A percentile compares a stretch with the other conserved stretches of the same genome.
These are phyloP conservation scores for Cetoscarus ocellatus DNA, from an alignment of 2,797 vertebrate species.

Conservation along the genomic window DNA sequence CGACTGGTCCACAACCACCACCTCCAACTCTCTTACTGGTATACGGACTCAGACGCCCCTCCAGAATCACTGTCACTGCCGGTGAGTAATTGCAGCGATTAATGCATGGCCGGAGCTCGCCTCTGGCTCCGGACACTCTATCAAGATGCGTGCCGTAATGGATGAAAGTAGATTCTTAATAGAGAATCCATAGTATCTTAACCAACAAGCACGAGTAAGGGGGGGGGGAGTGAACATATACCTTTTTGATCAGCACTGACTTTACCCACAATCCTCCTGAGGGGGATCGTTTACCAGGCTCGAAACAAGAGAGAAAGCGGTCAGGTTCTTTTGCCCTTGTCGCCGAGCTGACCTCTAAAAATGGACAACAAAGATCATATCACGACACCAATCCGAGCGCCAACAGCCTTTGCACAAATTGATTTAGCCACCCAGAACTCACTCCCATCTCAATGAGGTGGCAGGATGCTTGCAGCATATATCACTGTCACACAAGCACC, in stretches of 20 bases:
- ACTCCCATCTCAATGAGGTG: slow-evolving; percentile 76
- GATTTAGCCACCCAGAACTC: slow-evolving; percentile 82
- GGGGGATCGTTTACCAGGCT: slow-evolving; percentile 56
- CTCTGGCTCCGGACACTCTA: slow-evolving; percentile 64
- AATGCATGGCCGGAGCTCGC: slow-evolving; percentile 58
- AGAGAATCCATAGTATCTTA: slow-evolving; percentile 61
- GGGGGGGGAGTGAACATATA: slow-evolving; percentile 6
- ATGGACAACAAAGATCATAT: slow-evolving; percentile 81
- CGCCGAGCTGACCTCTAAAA: slow-evolving; percentile 78
- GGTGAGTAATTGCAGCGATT: slow-evolving; percentile 72
- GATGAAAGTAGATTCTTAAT: slow-evolving; percentile 57
- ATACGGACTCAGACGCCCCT: no score
- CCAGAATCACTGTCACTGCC: slow-evolving; percentile 60
- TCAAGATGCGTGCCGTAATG: slow-evolving; percentile 57
- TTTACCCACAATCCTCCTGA: slow-evolving; percentile 71
- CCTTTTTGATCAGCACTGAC: slow-evolving; percentile 46
- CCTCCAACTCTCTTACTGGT: background rate
- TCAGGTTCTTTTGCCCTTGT: slow-evolving; percentile 72
- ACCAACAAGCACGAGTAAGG: background rate
- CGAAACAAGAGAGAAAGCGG: slow-evolving; percentile 52
- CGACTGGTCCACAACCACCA: slow-evolving; percentile 24
- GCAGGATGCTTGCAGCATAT: slow-evolving; percentile 72
- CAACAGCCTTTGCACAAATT: slow-evolving; percentile 80
- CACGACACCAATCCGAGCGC: slow-evolving; percentile 72
- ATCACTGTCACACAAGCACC: slow-evolving; percentile 81